phyloP scores from a whole-genome alignment of 2,797 vertebrate species.

The Anabas testudineus region DNA sequence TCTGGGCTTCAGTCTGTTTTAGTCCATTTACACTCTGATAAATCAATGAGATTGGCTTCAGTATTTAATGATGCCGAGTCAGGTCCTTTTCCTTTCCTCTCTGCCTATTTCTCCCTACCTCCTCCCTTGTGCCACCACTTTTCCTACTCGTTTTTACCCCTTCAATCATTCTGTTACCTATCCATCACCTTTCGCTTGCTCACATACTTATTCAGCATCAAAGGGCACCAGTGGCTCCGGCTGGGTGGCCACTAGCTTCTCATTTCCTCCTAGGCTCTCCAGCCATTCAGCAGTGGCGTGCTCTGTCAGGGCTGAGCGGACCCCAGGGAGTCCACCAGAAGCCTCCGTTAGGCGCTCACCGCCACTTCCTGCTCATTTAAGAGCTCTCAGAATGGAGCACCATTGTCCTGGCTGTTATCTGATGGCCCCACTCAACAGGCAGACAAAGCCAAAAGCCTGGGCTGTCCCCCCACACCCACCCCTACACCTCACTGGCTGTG shows the following conservation, averaged over 20 bases:
- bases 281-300: slow-evolving; percentile 78
- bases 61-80: neutral
- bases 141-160: neutral
- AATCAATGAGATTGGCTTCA: neutral
- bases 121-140: neutral
- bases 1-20: neutral
- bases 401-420: slow-evolving; percentile 89
- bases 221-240: slow-evolving; percentile 82
- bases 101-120: slow-evolving; percentile 27
- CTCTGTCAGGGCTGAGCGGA: slow-evolving; percentile 84
- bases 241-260: slow-evolving; percentile 85
- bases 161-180: slow-evolving; percentile 35
- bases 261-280: slow-evolving; percentile 83
- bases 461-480: slow-evolving; percentile 37
- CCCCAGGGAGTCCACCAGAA: slow-evolving; percentile 85
- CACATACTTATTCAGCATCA: slow-evolving; percentile 74
- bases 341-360: slow-evolving; percentile 77
- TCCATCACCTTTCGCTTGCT: slow-evolving; percentile 64
- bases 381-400: slow-evolving; percentile 83
- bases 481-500: slow-evolving; percentile 50
- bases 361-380: slow-evolving; percentile 88
- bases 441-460: slow-evolving; percentile 84
- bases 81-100: neutral
- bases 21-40: neutral
- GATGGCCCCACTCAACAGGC: slow-evolving; percentile 84